phyloP scores from a whole-genome alignment of 2,888 invertebrate species.

The Caenorhabditis panamensis region DNA sequence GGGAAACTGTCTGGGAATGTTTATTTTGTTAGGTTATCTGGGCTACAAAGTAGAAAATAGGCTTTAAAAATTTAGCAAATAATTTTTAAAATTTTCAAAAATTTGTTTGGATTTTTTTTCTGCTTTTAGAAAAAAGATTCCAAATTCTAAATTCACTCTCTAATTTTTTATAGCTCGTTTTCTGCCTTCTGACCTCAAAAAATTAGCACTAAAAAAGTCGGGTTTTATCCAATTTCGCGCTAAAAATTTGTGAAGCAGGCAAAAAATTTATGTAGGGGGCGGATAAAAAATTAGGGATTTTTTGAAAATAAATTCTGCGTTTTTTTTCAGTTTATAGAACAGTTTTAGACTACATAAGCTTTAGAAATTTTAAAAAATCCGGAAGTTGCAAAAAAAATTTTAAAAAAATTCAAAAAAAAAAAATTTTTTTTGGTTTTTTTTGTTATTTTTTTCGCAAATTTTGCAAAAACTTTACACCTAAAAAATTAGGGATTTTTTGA shows the following conservation, averaged over 20 bases:
- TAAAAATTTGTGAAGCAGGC: too few relatives aligned
- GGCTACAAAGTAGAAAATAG: not conserved
- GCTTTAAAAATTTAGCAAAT: not conserved
- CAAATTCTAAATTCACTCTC: slow-evolving; percentile 2
- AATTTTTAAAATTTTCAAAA: not conserved
- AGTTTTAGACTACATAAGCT: too few relatives aligned
- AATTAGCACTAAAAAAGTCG: too few relatives aligned
- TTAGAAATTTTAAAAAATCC: not conserved
- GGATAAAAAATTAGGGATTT: not conserved
- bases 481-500: not conserved
- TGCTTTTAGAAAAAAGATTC: not conserved
- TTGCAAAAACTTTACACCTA: not conserved
- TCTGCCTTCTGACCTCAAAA: too few relatives aligned
- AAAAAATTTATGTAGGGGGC: too few relatives aligned
- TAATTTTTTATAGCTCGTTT: too few relatives aligned
- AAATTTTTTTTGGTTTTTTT: too few relatives aligned
- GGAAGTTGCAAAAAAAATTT: not conserved
- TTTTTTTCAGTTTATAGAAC: too few relatives aligned
- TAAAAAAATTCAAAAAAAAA: not conserved
- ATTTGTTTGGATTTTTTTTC: not conserved
- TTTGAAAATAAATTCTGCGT: not conserved
- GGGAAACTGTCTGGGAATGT: too few relatives aligned
- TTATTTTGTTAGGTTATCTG: too few relatives aligned
- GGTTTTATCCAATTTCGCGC: not conserved
- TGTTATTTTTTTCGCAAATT: too few relatives aligned